Evolutionary conservation across 2,888 invertebrate species (phyloP).

Genomic region (Epistrophe eligans): DNA sequence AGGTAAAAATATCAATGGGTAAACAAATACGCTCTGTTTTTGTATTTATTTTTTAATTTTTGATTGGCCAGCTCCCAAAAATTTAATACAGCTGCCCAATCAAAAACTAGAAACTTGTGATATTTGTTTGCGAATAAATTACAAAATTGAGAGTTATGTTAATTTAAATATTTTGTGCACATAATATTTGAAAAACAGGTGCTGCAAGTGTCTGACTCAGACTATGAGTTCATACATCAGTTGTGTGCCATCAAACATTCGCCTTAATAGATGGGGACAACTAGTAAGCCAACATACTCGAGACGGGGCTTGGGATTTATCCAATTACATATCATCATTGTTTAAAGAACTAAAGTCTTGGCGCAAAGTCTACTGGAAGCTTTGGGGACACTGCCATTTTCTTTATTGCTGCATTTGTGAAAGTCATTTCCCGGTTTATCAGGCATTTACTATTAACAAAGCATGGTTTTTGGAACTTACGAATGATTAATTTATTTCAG

Average conservation of each 20-base stretch:
- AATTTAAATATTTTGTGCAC: background rate
- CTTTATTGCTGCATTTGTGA: constrained; percentile 92
- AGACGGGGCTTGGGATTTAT: constrained; percentile 92
- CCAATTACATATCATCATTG: constrained; percentile 90
- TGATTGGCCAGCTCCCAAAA: too few relatives aligned
- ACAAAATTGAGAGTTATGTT: too few relatives aligned
- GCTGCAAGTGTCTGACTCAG: constrained; percentile 89
- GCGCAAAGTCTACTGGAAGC: constrained; percentile 96
- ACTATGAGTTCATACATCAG: constrained; percentile 89
- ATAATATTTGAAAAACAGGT: constrained; percentile 83
- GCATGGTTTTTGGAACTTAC: background rate
- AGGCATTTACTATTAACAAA: constrained; percentile 81
- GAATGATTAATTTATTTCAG: constrained; percentile 80
- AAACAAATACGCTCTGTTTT: too few relatives aligned
- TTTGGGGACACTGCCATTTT: constrained; percentile 96
- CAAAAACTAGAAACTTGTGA: too few relatives aligned
- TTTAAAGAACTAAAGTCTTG: constrained; percentile 93
- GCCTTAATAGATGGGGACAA: constrained; percentile 89
- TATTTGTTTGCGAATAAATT: too few relatives aligned
- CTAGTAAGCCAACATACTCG: constrained; percentile 89
- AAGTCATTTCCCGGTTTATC: constrained; percentile 89
- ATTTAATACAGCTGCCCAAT: too few relatives aligned
- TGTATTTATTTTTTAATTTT: too few relatives aligned
- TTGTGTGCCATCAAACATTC: constrained; percentile 89
- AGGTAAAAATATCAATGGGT: constrained; percentile 82